phyloP scores from a whole-genome alignment of 1,140 invertebrate genomes.

The Lepidostoma basale region DNA sequence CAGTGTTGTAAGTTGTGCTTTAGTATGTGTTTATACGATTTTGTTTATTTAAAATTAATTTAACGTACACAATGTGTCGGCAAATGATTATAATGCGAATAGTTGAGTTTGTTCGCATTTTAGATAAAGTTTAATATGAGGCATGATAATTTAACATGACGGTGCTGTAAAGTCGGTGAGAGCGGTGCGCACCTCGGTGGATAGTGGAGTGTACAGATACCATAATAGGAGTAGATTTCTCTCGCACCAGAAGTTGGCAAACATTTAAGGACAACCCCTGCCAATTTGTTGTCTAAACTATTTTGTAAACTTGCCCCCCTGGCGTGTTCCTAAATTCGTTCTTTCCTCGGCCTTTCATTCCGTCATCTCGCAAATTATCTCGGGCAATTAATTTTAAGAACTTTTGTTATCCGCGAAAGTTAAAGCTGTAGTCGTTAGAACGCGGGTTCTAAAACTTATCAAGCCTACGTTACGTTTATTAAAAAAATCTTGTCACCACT shows the following conservation, averaged over 20 bases:
- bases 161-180: neutral
- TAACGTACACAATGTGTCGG: too few relatives aligned
- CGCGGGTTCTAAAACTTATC: neutral
- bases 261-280: neutral
- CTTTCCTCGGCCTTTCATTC: conserved; percentile 33
- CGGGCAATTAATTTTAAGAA: conserved; percentile 42
- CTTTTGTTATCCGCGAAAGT: conserved; percentile 40
- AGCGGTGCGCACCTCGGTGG: neutral
- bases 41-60: too few relatives aligned
- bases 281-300: conserved; percentile 15
- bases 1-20: too few relatives aligned
- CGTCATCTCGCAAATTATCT: conserved; percentile 45
- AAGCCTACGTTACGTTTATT: too few relatives aligned
- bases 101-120: too few relatives aligned
- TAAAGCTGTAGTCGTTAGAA: conserved; percentile 17
- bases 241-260: neutral
- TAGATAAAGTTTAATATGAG: too few relatives aligned
- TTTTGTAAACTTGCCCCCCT: neutral
- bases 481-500: too few relatives aligned
- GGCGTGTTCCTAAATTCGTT: conserved; percentile 32
- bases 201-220: too few relatives aligned
- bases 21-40: too few relatives aligned
- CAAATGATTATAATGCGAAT: too few relatives aligned
- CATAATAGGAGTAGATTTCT: neutral
- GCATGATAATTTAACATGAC: neutral